Percentiles rank a stretch among this genome's conserved stretches.
phyloP scores from a whole-genome alignment of 2,797 vertebrate species.

The Clarias fuscus region DNA sequence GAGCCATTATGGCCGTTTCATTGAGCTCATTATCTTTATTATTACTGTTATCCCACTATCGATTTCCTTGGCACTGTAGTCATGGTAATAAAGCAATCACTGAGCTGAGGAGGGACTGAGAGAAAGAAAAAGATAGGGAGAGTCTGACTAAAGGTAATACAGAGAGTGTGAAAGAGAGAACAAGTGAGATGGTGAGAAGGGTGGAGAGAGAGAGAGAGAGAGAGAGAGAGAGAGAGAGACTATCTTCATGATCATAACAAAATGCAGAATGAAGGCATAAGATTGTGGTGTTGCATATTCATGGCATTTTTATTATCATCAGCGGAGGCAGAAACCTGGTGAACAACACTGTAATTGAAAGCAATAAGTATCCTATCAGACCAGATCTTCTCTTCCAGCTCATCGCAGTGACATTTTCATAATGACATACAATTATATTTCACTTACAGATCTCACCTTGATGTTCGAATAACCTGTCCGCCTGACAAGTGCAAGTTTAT shows the following conservation, averaged over 20 bases:
- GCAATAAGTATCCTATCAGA: slow-evolving; percentile 10
- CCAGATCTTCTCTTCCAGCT: background rate
- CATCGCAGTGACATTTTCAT: background rate
- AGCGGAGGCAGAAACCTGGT: background rate
- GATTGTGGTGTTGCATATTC: background rate
- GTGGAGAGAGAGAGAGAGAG: slow-evolving; percentile 6
- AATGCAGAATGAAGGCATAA: background rate
- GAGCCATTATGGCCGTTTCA: slow-evolving; percentile 14
- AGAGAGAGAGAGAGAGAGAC: background rate
- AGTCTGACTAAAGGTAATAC: background rate
- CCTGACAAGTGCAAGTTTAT: background rate
- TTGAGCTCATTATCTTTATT: slow-evolving; percentile 36
- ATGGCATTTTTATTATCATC: slow-evolving; percentile 10
- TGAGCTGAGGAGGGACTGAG: slow-evolving; percentile 31
- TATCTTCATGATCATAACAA: background rate
- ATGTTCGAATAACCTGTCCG: background rate
- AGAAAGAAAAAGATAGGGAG: background rate
- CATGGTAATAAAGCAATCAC: slow-evolving; percentile 14
- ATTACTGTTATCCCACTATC: slow-evolving; percentile 27
- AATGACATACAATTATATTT: slow-evolving; percentile 7
- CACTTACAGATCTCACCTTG: background rate
- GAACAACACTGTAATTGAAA: slow-evolving; percentile 1
- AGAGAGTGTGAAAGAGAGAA: background rate
- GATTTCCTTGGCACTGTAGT: slow-evolving; percentile 14
- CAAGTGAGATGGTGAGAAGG: background rate